Evolutionary conservation across 2,797 vertebrate genomes (phyloP).

Genomic region (Anas acuta): DNA sequence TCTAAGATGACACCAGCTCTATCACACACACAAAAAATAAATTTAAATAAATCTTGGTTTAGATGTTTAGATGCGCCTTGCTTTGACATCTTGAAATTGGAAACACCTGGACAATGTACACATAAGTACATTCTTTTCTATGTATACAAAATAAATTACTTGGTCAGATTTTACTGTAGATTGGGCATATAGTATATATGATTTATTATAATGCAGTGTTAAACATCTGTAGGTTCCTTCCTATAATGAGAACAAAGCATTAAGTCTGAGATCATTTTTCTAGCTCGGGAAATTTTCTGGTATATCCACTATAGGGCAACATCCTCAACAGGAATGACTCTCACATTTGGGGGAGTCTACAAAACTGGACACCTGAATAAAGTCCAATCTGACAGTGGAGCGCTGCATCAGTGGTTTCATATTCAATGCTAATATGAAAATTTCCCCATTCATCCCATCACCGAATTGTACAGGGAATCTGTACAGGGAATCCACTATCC

Average conservation of each 20-base stretch:
- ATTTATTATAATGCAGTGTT: background rate
- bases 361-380: background rate
- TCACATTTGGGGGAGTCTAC: background rate
- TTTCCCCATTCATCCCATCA: background rate
- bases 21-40: background rate
- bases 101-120: background rate
- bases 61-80: background rate
- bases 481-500: background rate
- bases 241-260: background rate
- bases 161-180: background rate
- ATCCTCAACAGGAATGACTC: background rate
- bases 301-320: background rate
- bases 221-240: background rate
- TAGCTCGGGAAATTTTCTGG: background rate
- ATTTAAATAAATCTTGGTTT: background rate
- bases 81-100: background rate
- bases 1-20: background rate
- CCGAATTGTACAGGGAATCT: background rate
- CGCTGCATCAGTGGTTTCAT: background rate
- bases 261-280: background rate
- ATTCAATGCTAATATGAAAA: background rate
- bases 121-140: background rate
- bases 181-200: background rate
- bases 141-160: background rate
- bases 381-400: background rate